phyloP scores from a whole-genome alignment of 2,113 vertebrate genomes.

The Neogobius melanostomus region DNA sequence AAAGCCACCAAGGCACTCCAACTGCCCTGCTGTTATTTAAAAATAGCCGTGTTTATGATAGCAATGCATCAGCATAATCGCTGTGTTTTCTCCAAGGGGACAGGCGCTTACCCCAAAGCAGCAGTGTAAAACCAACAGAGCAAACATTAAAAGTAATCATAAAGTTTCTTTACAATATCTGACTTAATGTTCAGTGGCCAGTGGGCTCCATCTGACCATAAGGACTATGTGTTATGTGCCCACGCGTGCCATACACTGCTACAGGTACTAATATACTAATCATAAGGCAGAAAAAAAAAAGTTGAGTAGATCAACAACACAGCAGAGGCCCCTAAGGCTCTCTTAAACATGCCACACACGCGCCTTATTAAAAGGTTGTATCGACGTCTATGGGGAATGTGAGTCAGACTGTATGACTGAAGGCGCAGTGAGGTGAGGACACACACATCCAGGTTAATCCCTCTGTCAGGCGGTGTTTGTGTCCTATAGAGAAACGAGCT shows the following conservation, averaged over 20 bases:
- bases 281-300: neutral
- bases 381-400: neutral
- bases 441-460: conserved; percentile 12
- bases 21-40: neutral
- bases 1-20: neutral
- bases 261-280: neutral
- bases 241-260: too few species aligned
- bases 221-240: neutral
- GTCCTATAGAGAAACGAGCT: conserved; percentile 7
- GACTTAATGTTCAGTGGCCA: neutral
- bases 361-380: neutral
- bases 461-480: conserved; percentile 3
- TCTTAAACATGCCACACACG: neutral
- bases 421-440: neutral
- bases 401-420: conserved; percentile 3
- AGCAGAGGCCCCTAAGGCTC: neutral
- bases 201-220: neutral
- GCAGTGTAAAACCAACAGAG: neutral
- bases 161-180: conserved; percentile 1
- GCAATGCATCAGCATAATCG: conserved; percentile 6
- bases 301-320: neutral
- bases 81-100: conserved; percentile 1
- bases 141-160: neutral
- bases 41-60: conserved; percentile 6
- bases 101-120: neutral